Evolutionary conservation across 2,888 invertebrate genomes (phyloP).

Genomic region (Molanna angustata): DNA sequence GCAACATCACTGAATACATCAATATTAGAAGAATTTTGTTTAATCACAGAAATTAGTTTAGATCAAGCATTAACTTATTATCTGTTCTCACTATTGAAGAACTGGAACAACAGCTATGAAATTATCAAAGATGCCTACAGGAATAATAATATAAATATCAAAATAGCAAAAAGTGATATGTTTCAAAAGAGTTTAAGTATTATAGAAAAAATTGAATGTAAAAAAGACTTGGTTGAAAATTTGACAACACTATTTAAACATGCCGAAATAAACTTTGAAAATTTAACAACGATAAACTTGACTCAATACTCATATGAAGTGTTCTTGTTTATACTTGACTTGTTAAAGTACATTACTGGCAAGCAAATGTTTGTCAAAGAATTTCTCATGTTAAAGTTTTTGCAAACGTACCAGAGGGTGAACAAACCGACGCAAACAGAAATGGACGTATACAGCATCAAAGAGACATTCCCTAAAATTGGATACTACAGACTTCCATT

Average conservation of each 20-base stretch:
- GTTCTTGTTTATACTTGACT: constrained; percentile 46
- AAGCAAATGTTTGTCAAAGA: constrained; percentile 45
- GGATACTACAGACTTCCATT: constrained; percentile 52
- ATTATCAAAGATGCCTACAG: constrained; percentile 20
- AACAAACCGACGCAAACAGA: constrained; percentile 51
- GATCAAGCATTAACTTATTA: constrained; percentile 28
- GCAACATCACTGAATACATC: constrained; percentile 23
- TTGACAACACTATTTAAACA: constrained; percentile 51
- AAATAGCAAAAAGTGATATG: constrained; percentile 42
- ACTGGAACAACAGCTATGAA: constrained; percentile 23
- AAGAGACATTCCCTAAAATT: constrained; percentile 53
- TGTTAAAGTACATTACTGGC: constrained; percentile 41
- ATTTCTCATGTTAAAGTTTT: constrained; percentile 48
- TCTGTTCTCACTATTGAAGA: constrained; percentile 27
- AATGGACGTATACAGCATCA: constrained; percentile 51
- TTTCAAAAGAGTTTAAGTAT: constrained; percentile 42
- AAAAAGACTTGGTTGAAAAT: constrained; percentile 45
- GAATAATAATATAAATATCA: constrained; percentile 37
- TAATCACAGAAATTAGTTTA: constrained; percentile 23
- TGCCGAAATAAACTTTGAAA: constrained; percentile 50
- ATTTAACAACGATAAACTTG: constrained; percentile 45
- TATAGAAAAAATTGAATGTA: constrained; percentile 48
- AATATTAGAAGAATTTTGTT: constrained; percentile 29
- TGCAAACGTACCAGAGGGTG: constrained; percentile 48
- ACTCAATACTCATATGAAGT: constrained; percentile 54